Conservation (phyloP, 2,888 invertebrate genomes). For the Lydus trimaculatus region DNA sequence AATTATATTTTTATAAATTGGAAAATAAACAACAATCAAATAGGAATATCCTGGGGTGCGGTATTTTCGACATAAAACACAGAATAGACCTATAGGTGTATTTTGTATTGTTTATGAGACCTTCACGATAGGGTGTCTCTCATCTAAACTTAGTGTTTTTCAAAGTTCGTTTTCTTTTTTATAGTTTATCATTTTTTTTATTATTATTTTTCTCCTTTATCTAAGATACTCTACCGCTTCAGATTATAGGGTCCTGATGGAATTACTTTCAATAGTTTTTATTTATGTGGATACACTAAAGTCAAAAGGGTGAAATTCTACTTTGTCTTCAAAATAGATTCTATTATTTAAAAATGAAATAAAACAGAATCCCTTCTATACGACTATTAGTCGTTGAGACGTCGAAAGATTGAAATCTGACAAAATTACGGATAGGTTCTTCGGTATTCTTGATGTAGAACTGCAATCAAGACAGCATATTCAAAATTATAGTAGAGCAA, state of each 20-base stretch:
- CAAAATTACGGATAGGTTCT: too few species aligned
- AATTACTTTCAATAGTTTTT: not conserved
- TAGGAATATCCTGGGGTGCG: conserved; percentile 11
- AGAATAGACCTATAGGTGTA: conserved; percentile 38
- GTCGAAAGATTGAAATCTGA: too few species aligned
- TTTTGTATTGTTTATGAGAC: conserved; percentile 58
- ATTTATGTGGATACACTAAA: not conserved
- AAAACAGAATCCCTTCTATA: too few species aligned
- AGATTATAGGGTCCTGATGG: not conserved
- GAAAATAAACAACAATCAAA: conserved; percentile 18
- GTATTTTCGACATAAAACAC: not conserved
- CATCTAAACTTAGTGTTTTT: not conserved
- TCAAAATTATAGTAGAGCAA: too few species aligned
- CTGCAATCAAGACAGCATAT: too few species aligned
- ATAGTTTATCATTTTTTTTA: not conserved
- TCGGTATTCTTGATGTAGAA: too few species aligned
- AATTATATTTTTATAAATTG: conserved; percentile 4
- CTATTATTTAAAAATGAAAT: too few species aligned
- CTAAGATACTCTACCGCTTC: not conserved
- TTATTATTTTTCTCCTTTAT: not conserved
- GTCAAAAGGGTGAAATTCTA: not conserved
- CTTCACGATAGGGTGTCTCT: conserved; percentile 36
- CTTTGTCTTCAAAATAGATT: not conserved
- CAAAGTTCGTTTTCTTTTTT: not conserved
- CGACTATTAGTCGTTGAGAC: too few species aligned